These are phyloP conservation scores for Plemyria rubiginata DNA, from an alignment of 2,888 invertebrate genomes.

Conservation along the genomic window DNA sequence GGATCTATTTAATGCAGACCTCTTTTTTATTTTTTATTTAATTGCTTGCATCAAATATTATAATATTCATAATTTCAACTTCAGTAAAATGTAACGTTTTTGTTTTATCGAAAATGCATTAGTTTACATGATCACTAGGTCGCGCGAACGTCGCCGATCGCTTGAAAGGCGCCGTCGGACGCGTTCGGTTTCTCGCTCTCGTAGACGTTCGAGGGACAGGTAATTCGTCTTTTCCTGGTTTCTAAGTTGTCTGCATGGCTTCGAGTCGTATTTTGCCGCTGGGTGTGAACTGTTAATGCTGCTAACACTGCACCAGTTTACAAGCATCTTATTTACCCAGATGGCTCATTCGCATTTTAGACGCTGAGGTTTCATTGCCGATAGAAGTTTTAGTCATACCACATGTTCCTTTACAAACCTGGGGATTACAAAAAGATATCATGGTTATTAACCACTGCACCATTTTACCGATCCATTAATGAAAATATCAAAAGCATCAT, in stretches of 20 bases:
- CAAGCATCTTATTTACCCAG: not conserved
- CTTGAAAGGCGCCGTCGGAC: conserved; percentile 79
- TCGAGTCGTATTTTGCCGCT: conserved; percentile 28
- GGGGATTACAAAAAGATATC: not conserved
- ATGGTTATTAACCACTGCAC: not conserved
- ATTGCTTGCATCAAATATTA: conserved; percentile 22
- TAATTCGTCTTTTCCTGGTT: conserved; percentile 50
- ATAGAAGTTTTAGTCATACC: not conserved
- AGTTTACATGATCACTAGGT: conserved; percentile 55
- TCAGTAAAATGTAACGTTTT: conserved; percentile 13
- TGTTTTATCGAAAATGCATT: conserved; percentile 29
- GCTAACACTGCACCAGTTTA: conserved; percentile 5
- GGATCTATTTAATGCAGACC: conserved; percentile 1
- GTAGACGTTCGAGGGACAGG: conserved; percentile 80
- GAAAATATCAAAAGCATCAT: not conserved
- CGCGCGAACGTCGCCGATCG: conserved; percentile 81
- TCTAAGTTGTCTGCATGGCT: conserved; percentile 45
- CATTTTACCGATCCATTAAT: not conserved
- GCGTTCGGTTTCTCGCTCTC: conserved; percentile 68
- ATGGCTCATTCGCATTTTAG: conserved; percentile 2
- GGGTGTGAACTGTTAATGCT: conserved; percentile 18
- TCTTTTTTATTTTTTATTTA: too few species aligned
- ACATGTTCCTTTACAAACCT: not conserved
- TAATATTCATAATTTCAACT: conserved; percentile 2
- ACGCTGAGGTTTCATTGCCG: conserved; percentile 1